Evolutionary conservation across 1,140 invertebrate species (phyloP), one percentile per base, ranked within the genome.

Genomic region (Heterodera schachtii): DNA sequence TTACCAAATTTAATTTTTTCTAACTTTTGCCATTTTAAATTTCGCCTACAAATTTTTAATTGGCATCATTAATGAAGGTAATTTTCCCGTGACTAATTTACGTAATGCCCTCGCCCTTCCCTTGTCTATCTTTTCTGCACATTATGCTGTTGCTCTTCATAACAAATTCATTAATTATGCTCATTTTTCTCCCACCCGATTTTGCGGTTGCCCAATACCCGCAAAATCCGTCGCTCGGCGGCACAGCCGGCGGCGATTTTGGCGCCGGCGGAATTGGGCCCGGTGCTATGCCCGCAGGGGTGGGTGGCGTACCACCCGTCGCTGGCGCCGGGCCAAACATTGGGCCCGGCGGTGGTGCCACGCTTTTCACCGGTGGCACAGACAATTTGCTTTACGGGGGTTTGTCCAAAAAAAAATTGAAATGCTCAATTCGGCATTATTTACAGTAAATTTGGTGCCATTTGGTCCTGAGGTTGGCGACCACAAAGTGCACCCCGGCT

Each of bases 381-480:
- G 84, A 75, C 70, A 88, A 87, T 78, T 78, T 84, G 19, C 83
- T 81, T 73, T 87, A 87, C 70, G 82, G 82, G 43, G 81, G 81
- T 81, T 79, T 80, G 31, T 67, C 66, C n/a, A 3, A 67, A 44
- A 16, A 16, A 41, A 13, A 16, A 11, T 44, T 76, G 4, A 75
- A 46, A 43, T 80, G 80, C 4, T 5, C 2, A 80, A 11, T 79
- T 66, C 11, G 49, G 31, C 49, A 44, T 57, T 47, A 31, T 81
- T 66, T 86, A 60, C 41, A 84, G 84, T 85, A 13, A 89, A 89
- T 80, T 57, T 89, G 43, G 87, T 89, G 11, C 86, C 87, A 74
- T 89, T 90, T 67, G 88, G 88, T 43, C 89, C 87, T 41, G 88
- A 89, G 69, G 81, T 73, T 47, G 88, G 88, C 43, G 88, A 89